phyloP scores from a whole-genome alignment of 92 coral and sea anemone species.

The Zoanthus sociatus region DNA sequence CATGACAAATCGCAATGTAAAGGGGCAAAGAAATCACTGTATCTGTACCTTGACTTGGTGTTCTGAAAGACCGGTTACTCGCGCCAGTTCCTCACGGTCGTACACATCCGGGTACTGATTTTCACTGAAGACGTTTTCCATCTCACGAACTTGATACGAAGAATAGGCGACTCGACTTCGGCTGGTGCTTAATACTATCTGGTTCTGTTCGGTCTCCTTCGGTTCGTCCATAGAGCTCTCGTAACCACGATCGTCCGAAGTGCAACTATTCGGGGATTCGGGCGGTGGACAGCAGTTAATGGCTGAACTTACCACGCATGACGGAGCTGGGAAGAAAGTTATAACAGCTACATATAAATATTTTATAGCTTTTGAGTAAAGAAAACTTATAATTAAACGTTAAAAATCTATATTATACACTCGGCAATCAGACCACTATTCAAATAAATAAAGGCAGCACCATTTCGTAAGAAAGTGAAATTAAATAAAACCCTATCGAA shows the following conservation, averaged over 20 bases:
- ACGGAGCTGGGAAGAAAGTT: neutral
- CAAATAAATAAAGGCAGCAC: no score
- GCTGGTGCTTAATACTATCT: slow-evolving; percentile 35
- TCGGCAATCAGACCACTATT: no score
- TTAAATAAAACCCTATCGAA: no score
- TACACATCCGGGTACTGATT: slow-evolving; percentile 49
- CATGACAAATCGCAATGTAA: no score
- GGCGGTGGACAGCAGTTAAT: neutral
- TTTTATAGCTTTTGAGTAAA: no score
- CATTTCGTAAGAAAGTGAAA: no score
- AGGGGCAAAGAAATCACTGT: neutral
- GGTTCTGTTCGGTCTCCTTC: slow-evolving; percentile 27
- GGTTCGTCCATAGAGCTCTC: slow-evolving; percentile 40
- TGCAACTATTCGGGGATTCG: slow-evolving; percentile 36
- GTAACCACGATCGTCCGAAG: slow-evolving; percentile 47
- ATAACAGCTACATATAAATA: neutral
- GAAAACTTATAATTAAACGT: no score
- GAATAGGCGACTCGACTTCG: slow-evolving; percentile 47
- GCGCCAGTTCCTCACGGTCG: slow-evolving; percentile 34
- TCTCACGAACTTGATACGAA: slow-evolving; percentile 42
- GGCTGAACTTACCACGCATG: neutral
- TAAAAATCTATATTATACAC: no score
- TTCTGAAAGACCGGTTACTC: slow-evolving; percentile 15
- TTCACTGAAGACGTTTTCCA: slow-evolving; percentile 39
- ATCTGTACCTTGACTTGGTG: slow-evolving; percentile 42